Evolutionary conservation across 2,888 invertebrate species (phyloP).

Genomic region (Laspeyria flexula): DNA sequence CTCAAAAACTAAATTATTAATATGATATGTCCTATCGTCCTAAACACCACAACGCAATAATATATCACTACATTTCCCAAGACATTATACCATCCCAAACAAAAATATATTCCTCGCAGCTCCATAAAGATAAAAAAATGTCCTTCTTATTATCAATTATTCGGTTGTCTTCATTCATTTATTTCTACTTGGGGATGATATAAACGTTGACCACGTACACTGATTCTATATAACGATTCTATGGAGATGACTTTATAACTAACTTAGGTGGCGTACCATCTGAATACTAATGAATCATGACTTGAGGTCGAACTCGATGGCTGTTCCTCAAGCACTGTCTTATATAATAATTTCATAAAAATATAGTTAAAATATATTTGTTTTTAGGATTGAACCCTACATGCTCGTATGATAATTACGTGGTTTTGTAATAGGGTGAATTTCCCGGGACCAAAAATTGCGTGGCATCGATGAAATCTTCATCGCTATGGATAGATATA

Average conservation of each 20-base stretch:
- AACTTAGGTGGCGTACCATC: constrained; percentile 35
- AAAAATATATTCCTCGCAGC: not conserved
- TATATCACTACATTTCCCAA: not conserved
- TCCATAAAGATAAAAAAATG: not conserved
- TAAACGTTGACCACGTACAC: constrained; percentile 45
- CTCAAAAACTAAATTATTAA: too few relatives aligned
- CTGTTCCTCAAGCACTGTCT: constrained; percentile 16
- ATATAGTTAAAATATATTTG: too few relatives aligned
- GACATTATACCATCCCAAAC: not conserved
- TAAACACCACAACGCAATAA: not conserved
- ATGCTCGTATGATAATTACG: too few relatives aligned
- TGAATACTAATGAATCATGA: constrained; percentile 44
- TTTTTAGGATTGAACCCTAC: too few relatives aligned
- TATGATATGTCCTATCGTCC: too few relatives aligned
- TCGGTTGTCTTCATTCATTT: constrained; percentile 12
- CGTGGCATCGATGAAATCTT: too few relatives aligned
- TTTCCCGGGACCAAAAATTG: too few relatives aligned
- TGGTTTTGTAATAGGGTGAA: too few relatives aligned
- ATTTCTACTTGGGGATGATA: constrained; percentile 33
- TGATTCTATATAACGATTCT: constrained; percentile 40
- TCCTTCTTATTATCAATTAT: constrained; percentile 11
- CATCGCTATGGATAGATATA: too few relatives aligned
- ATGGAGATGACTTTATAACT: constrained; percentile 47
- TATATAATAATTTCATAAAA: constrained; percentile 9
- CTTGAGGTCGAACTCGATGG: constrained; percentile 22